phyloP scores from a whole-genome alignment of 2,797 vertebrate species.

The Eulemur albifrons region DNA sequence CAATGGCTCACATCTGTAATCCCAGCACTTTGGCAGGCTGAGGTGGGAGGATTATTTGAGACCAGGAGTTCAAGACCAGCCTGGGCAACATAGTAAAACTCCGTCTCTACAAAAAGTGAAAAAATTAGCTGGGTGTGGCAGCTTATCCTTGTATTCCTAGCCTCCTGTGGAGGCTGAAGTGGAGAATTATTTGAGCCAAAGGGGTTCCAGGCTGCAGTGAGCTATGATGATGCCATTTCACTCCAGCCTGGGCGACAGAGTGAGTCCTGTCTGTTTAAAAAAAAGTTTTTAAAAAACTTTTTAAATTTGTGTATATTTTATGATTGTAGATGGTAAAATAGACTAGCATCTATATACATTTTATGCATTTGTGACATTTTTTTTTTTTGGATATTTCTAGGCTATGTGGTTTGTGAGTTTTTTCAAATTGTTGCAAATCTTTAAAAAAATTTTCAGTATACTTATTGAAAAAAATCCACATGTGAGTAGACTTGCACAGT shows the following conservation, averaged over 20 bases:
- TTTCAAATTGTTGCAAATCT: not conserved
- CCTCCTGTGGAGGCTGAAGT: not conserved
- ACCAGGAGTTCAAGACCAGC: not conserved
- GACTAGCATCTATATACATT: not conserved
- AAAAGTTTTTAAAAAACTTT: not conserved
- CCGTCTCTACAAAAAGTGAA: not conserved
- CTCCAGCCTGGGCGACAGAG: not conserved
- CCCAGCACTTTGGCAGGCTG: not conserved
- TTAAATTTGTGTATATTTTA: not conserved
- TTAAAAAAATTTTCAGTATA: not conserved
- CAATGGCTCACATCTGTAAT: not conserved
- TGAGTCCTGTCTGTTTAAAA: not conserved
- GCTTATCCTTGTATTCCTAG: not conserved
- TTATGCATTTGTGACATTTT: not conserved
- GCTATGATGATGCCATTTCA: not conserved
- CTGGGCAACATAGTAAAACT: not conserved
- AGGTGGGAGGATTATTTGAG: not conserved
- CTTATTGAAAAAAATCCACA: not conserved
- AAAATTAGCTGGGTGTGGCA: not conserved
- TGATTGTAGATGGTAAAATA: not conserved
- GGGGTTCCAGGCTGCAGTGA: not conserved
- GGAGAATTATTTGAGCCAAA: not conserved
- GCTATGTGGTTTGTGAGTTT: not conserved
- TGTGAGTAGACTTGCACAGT: not conserved
- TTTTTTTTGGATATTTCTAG: not conserved